Evolutionary conservation across 2,113 vertebrate species (phyloP), one percentile per base, ranked within the genome.

Genomic region (Corythoichthys intestinalis): DNA sequence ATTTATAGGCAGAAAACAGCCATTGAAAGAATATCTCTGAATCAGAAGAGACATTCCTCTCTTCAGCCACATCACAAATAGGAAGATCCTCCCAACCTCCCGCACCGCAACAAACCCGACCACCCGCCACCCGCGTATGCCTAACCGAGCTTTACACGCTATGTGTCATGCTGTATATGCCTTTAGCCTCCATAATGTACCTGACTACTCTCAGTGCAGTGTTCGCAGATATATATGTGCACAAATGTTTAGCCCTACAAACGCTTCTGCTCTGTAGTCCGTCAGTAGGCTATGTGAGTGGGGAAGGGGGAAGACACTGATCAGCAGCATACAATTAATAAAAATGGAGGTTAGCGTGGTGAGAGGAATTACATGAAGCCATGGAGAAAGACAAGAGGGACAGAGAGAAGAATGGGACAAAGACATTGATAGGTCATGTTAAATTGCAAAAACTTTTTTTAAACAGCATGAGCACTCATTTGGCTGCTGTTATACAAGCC

Each of bases 241-340:
- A 15, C 72, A 49, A 60, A 57, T 41, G 8, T 37, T 35, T 48
- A 57, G 11, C 58, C 62, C 71, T 80, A 49, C 20, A 63, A 60
- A 67, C 56, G 52, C 37, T 83, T 71, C 61, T 91, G 91, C 82
- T 76, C 91, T 93, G 90, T 92, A 92, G 90, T 90, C 90, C 84
- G 86, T 90, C 78, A 89, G 86, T 91, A 85, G 6, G 69, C 85
- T 91, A 91, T 75, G 89, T 91, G 67, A 91, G 90, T 90, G 84
- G 79, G 81, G 79, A 72, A 77, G 20, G 77, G 64, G 34, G 79
- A 28, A 70, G 79, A 83, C 78, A 83, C 80, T 85, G 85, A 82
- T 85, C 72, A 91, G 76, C 82, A 67, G 57, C 87, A 89, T 88
- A 74, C 85, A 59, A 64, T 82, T 79, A 87, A 35, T 75, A 65